Conservation (phyloP, 1,140 invertebrate species). For the Monochamus saltuarius region DNA sequence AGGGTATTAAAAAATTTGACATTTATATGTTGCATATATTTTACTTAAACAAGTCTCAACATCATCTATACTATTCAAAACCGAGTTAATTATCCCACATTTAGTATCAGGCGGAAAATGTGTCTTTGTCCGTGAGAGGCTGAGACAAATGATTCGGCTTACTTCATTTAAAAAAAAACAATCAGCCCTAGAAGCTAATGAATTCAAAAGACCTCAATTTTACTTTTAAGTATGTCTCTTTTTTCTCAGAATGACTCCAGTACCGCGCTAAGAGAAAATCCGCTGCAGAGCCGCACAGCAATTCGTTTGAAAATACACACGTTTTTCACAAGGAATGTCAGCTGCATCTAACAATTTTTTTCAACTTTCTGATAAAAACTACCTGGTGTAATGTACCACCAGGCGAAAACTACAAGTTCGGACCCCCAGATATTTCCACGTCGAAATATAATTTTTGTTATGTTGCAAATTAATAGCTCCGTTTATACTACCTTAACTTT, state of each 20-base stretch:
- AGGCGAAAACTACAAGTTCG: too few species aligned
- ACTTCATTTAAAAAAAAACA: constrained; percentile 14
- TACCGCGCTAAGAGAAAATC: too few species aligned
- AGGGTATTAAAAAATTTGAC: background rate
- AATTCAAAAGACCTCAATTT: constrained; percentile 8
- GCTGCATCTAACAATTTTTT: too few species aligned
- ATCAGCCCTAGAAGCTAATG: constrained; percentile 2
- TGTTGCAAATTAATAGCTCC: too few species aligned
- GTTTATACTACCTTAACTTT: too few species aligned
- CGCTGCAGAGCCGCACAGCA: too few species aligned
- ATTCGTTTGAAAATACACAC: too few species aligned
- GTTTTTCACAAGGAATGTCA: too few species aligned
- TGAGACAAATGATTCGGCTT: constrained; percentile 13
- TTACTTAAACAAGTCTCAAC: constrained; percentile 6
- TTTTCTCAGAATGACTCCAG: background rate
- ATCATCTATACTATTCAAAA: background rate
- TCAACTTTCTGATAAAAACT: too few species aligned
- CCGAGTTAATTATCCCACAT: constrained; percentile 1
- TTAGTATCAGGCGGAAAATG: background rate
- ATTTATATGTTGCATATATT: background rate
- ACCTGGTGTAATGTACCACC: too few species aligned
- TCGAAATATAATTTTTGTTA: too few species aligned
- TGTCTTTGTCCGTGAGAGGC: constrained; percentile 8
- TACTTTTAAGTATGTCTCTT: constrained; percentile 1
- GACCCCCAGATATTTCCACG: too few species aligned